phyloP scores from a whole-genome alignment of 2,888 invertebrate genomes.

The Leptodirus hochenwartii region DNA sequence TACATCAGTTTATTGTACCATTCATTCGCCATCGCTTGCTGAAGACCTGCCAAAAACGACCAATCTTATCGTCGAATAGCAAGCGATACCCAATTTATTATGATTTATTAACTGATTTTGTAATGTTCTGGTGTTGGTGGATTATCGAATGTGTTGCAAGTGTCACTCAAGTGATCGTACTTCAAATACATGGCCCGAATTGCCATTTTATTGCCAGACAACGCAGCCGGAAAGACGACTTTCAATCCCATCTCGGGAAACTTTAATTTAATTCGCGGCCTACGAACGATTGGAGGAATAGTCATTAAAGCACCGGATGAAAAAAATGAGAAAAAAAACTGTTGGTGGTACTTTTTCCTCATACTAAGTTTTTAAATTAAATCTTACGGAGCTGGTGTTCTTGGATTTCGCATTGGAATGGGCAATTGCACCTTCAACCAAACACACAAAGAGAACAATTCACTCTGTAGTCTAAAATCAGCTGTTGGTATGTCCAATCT shows the following conservation, averaged over 20 bases:
- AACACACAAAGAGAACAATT: conserved; percentile 26
- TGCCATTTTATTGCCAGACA: conserved; percentile 27
- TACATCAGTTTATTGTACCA: conserved; percentile 21
- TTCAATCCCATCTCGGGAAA: conserved; percentile 28
- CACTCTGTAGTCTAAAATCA: conserved; percentile 24
- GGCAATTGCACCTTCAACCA: conserved; percentile 31
- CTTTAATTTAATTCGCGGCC: conserved; percentile 27
- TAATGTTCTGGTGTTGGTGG: conserved; percentile 12
- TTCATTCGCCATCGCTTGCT: conserved; percentile 17
- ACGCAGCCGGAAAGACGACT: conserved; percentile 26
- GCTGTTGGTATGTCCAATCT: conserved; percentile 28
- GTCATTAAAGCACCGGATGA: no score
- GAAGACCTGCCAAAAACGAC: conserved; percentile 17
- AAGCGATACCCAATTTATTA: no score
- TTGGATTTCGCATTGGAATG: conserved; percentile 21
- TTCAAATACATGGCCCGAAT: conserved; percentile 31
- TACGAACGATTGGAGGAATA: conserved; percentile 12
- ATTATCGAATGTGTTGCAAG: conserved; percentile 19
- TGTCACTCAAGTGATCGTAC: conserved; percentile 36
- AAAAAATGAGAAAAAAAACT: no score
- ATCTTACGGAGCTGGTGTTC: conserved; percentile 20
- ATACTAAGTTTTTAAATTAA: neutral
- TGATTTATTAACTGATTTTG: conserved; percentile 9
- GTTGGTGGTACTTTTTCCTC: neutral
- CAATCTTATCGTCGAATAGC: conserved; percentile 1